Percentiles rank a stretch among this genome's conserved stretches.
Evolutionary conservation across 2,797 vertebrate genomes (phyloP).

Genomic region (Nannoperca obscura): DNA sequence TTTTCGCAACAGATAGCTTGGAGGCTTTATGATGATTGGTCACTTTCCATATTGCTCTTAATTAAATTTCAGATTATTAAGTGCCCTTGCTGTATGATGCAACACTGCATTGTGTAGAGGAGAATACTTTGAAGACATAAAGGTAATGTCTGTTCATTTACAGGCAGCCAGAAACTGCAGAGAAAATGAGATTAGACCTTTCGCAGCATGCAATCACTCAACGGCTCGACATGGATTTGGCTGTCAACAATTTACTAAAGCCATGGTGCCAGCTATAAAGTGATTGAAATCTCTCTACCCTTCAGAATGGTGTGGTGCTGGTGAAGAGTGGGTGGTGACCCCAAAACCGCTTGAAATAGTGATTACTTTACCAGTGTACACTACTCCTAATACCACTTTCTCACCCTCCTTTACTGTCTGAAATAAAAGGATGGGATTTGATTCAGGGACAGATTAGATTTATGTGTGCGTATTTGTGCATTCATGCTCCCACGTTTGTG

Average conservation of each 20-base stretch:
- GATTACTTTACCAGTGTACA: slow-evolving; percentile 70
- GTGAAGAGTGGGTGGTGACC: slow-evolving; percentile 38
- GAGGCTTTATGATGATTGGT: slow-evolving; percentile 8
- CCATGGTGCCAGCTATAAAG: slow-evolving; percentile 68
- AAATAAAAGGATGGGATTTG: slow-evolving; percentile 78
- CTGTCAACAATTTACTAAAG: slow-evolving; percentile 77
- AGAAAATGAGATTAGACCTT: slow-evolving; percentile 74
- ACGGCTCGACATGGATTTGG: slow-evolving; percentile 76
- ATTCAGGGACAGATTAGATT: slow-evolving; percentile 79
- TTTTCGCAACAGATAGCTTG: neutral
- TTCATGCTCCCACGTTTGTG: slow-evolving; percentile 17
- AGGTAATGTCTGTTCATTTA: slow-evolving; percentile 57
- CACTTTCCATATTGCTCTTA: neutral
- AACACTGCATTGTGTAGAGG: neutral
- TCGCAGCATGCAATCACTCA: slow-evolving; percentile 77
- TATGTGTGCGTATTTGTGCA: slow-evolving; percentile 17
- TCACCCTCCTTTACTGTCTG: slow-evolving; percentile 52
- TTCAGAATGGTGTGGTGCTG: slow-evolving; percentile 48
- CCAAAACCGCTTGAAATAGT: slow-evolving; percentile 65
- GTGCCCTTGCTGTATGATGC: slow-evolving; percentile 4
- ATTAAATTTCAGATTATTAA: slow-evolving; percentile 6
- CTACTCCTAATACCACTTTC: slow-evolving; percentile 42
- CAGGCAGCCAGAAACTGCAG: slow-evolving; percentile 47
- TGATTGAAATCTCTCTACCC: slow-evolving; percentile 73
- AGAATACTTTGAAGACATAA: slow-evolving; percentile 29